These are phyloP conservation scores for Myrmophylax atrothorax DNA, from an alignment of 2,113 vertebrate species.

Conservation along the genomic window DNA sequence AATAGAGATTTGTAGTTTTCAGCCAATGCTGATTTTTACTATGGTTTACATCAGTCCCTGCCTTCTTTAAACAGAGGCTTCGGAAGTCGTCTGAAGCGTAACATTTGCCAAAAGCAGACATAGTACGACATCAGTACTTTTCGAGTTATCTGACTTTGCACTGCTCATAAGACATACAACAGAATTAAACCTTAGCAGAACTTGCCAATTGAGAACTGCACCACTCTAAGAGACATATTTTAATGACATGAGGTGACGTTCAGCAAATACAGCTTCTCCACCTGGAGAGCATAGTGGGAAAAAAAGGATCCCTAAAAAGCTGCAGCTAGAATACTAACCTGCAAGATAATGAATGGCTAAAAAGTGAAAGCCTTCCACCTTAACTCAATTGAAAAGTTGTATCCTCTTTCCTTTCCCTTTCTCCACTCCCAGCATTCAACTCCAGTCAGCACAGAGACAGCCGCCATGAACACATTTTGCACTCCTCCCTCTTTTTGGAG, in stretches of 20 bases:
- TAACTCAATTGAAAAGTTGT: neutral
- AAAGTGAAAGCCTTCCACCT: neutral
- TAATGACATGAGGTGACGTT: neutral
- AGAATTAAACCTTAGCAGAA: neutral
- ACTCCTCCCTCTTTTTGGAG: neutral
- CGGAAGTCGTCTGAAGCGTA: neutral
- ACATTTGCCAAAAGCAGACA: neutral
- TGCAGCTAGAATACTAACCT: neutral
- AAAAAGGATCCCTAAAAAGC: neutral
- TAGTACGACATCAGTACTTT: neutral
- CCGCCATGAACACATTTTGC: rapidly evolving
- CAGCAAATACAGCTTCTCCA: neutral
- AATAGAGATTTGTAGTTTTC: neutral
- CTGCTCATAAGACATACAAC: neutral
- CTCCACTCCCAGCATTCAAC: neutral
- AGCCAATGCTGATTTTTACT: neutral
- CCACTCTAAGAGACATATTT: neutral
- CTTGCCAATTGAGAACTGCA: neutral
- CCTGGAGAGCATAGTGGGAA: neutral
- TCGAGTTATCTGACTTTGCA: neutral
- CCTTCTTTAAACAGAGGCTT: neutral
- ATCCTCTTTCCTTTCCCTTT: neutral
- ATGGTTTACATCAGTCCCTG: neutral
- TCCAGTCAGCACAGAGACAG: neutral
- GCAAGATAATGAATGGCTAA: neutral